A percentile compares a stretch with the other conserved stretches of the same genome.
Conservation (phyloP, 1,140 invertebrate species). For the Polypedilum vanderplanki region DNA sequence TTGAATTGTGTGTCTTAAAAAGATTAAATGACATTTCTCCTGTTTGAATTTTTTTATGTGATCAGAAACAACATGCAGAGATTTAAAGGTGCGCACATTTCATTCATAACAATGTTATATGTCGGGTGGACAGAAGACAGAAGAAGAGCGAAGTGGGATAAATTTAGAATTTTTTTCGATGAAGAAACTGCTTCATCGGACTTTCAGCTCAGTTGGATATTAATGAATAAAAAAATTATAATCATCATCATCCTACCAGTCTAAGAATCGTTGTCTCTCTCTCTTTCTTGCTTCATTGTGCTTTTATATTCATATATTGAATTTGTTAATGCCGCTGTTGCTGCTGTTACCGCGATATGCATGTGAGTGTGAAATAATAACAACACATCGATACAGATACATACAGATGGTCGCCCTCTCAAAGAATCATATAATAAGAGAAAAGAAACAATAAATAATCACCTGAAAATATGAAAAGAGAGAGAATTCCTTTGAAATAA, state of each 20-base stretch:
- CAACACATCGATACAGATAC: background rate
- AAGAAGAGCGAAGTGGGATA: background rate
- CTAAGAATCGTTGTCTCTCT: background rate
- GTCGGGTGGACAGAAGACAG: background rate
- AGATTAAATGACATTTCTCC: background rate
- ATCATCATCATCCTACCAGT: constrained; percentile 27
- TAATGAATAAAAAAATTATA: constrained; percentile 27
- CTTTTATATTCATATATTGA: too few relatives aligned
- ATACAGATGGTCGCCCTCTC: constrained; percentile 7
- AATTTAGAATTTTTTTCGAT: constrained; percentile 1
- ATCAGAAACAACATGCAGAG: constrained; percentile 4
- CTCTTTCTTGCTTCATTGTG: background rate
- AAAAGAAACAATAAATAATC: constrained; percentile 5
- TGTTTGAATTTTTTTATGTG: background rate
- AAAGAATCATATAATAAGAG: too few relatives aligned
- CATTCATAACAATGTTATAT: background rate
- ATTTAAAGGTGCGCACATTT: constrained; percentile 17
- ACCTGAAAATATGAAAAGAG: background rate
- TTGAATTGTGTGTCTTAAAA: background rate
- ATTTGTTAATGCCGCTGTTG: background rate
- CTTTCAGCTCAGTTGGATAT: constrained; percentile 24
- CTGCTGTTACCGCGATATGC: background rate
- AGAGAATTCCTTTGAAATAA: too few relatives aligned
- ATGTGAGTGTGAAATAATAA: background rate
- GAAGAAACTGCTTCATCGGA: constrained; percentile 2